A percentile compares a stretch with the other conserved stretches of the same genome.
Evolutionary conservation across 2,888 invertebrate species (phyloP).

Genomic region (Amitus sp.): DNA sequence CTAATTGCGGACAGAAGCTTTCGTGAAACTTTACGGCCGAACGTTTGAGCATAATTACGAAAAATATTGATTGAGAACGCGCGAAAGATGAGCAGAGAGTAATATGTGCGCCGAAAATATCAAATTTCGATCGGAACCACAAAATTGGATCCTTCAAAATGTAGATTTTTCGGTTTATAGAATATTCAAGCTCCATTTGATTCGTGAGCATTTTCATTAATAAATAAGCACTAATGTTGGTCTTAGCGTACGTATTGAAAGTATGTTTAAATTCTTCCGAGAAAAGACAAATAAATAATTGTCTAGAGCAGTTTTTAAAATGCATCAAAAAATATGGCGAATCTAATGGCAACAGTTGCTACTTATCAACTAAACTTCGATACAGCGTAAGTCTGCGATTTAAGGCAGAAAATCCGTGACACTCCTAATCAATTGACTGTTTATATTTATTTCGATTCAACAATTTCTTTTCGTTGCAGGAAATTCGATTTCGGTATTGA

Average conservation of each 20-base stretch:
- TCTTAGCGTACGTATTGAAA: not conserved
- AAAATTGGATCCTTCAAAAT: not conserved
- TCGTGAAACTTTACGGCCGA: too few relatives aligned
- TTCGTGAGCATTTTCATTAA: not conserved
- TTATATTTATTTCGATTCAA: too few relatives aligned
- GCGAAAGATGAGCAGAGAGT: too few relatives aligned
- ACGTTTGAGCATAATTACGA: too few relatives aligned
- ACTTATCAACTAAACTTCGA: too few relatives aligned
- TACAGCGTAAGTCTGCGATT: too few relatives aligned
- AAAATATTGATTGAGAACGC: not conserved
- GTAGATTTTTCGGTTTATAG: not conserved
- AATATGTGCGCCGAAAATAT: not conserved
- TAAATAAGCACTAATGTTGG: not conserved
- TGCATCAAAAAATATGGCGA: constrained; percentile 1
- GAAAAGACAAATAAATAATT: not conserved
- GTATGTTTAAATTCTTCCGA: not conserved
- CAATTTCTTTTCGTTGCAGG: too few relatives aligned
- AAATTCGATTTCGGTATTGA: too few relatives aligned
- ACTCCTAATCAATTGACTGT: too few relatives aligned
- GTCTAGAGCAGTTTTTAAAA: not conserved
- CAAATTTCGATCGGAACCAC: not conserved
- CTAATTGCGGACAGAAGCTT: too few relatives aligned
- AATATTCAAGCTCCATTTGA: constrained; percentile 1
- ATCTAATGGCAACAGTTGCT: not conserved
- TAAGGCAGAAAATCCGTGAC: too few relatives aligned